Conservation (phyloP, 2,797 vertebrate species). For the Coilia nasus region DNA sequence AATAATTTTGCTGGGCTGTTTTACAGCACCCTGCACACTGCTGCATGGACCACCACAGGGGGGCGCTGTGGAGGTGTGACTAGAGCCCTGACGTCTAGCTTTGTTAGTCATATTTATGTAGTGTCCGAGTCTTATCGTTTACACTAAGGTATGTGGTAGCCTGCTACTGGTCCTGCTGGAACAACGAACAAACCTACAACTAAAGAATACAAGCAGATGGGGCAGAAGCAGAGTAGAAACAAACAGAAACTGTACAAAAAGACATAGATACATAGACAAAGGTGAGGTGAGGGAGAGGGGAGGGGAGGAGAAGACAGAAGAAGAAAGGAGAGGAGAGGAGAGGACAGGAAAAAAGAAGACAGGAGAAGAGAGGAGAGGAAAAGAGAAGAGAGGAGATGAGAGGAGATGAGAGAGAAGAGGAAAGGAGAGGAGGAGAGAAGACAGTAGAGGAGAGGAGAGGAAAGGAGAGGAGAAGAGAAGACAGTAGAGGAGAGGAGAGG, state of each 20-base stretch:
- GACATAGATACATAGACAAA: not conserved
- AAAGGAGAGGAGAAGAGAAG: too few relatives aligned
- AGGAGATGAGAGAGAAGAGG: too few relatives aligned
- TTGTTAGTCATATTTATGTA: not conserved
- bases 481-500: too few relatives aligned
- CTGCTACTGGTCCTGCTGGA: not conserved
- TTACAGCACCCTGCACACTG: not conserved
- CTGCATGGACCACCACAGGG: not conserved
- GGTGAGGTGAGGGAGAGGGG: not conserved
- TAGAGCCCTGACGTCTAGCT: not conserved
- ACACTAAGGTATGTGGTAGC: not conserved
- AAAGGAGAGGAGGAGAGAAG: too few relatives aligned
- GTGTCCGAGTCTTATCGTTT: not conserved
- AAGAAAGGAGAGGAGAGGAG: conserved; percentile 22
- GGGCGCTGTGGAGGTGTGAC: not conserved
- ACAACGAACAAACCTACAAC: not conserved
- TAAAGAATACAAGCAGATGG: conserved; percentile 1
- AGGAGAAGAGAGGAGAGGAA: not conserved
- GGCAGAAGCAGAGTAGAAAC: not conserved
- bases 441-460: too few relatives aligned
- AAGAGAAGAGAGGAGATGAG: not conserved
- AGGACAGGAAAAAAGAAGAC: conserved; percentile 36
- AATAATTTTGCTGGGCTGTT: not conserved
- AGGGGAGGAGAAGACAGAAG: not conserved
- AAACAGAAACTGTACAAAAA: not conserved